Evolutionary conservation across 2,113 vertebrate genomes (phyloP).

Genomic region (Hemicordylus capensis): DNA sequence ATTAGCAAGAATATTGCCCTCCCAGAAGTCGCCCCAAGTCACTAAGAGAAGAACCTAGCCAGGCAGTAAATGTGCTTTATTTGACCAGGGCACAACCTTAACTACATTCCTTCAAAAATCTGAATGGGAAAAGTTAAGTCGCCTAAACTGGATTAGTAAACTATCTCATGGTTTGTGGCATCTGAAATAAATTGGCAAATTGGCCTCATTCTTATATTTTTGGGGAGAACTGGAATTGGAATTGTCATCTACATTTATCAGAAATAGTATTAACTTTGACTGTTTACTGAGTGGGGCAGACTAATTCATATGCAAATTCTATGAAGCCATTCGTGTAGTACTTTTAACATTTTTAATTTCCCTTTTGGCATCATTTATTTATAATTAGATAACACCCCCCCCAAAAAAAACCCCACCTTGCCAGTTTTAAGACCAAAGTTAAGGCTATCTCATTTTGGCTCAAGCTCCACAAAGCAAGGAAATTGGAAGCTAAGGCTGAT

Average conservation of each 20-base stretch:
- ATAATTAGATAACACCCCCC: too few species aligned
- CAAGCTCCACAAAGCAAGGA: too few species aligned
- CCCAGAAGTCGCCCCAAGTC: constrained; percentile 73
- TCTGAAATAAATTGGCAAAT: constrained; percentile 75
- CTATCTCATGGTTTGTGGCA: constrained; percentile 83
- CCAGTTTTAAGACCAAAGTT: too few species aligned
- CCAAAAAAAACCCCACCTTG: too few species aligned
- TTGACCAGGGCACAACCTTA: constrained; percentile 80
- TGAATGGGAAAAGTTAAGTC: constrained; percentile 83
- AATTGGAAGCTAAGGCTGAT: too few species aligned
- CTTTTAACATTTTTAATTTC: constrained; percentile 5
- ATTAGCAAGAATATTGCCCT: constrained; percentile 83
- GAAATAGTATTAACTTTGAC: constrained; percentile 62
- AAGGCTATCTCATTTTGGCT: too few species aligned
- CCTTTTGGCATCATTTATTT: not conserved
- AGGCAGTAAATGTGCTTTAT: constrained; percentile 86
- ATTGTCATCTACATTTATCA: constrained; percentile 70
- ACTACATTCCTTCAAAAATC: constrained; percentile 82
- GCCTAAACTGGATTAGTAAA: constrained; percentile 85
- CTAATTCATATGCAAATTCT: constrained; percentile 45
- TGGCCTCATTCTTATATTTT: constrained; percentile 73
- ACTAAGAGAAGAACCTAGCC: constrained; percentile 76
- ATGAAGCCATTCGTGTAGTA: constrained; percentile 31
- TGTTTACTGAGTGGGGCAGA: constrained; percentile 41
- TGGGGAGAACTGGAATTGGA: constrained; percentile 57